phyloP scores from a whole-genome alignment of 2,797 vertebrate species.

The Masticophis lateralis region DNA sequence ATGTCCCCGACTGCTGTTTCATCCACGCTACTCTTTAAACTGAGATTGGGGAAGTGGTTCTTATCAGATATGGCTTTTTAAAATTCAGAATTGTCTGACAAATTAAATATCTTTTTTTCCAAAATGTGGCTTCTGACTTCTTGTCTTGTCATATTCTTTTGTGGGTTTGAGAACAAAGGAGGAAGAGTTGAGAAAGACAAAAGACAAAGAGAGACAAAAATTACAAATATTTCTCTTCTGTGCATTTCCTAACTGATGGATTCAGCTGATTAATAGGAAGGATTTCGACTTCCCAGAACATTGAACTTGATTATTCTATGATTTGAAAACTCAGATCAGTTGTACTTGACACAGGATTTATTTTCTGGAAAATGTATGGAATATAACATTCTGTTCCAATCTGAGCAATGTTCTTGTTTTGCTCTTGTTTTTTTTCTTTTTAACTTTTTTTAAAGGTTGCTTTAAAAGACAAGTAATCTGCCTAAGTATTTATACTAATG shows the following conservation, averaged over 20 bases:
- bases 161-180: neutral
- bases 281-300: neutral
- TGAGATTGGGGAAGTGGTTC: neutral
- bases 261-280: neutral
- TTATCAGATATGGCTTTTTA: constrained; percentile 22
- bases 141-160: neutral
- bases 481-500: neutral
- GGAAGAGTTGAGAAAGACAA: too few relatives aligned
- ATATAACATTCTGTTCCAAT: neutral
- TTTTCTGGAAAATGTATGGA: neutral
- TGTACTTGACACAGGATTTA: neutral
- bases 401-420: neutral
- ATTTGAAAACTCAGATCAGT: neutral
- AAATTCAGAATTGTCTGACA: constrained; percentile 30
- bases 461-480: neutral
- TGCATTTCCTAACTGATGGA: neutral
- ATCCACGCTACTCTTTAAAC: neutral
- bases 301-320: neutral
- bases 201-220: neutral
- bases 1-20: neutral
- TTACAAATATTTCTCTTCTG: neutral
- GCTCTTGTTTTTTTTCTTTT: neutral
- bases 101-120: constrained; percentile 54
- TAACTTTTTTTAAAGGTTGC: neutral
- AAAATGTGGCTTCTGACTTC: neutral